A percentile compares a stretch with the other conserved stretches of the same genome.
Conservation (phyloP, 2,888 invertebrate genomes). For the Himalopsyche japonica region DNA sequence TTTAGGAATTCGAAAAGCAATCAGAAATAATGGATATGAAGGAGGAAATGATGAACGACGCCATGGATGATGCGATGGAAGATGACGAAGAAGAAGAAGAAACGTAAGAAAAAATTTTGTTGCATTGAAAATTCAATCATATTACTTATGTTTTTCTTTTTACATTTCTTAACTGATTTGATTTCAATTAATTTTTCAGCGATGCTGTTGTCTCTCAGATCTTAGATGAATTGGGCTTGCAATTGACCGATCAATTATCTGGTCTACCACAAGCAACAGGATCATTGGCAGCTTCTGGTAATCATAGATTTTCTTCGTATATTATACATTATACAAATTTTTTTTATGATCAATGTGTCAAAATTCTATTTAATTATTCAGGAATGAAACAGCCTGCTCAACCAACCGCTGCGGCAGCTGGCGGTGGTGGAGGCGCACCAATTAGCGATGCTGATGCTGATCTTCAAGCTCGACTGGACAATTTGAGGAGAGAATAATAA, state of each 20-base stretch:
- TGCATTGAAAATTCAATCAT: too few species aligned
- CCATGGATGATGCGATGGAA: slow-evolving; percentile 99
- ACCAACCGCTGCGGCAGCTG: slow-evolving; percentile 54
- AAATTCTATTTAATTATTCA: background rate
- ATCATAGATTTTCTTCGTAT: background rate
- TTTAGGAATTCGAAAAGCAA: slow-evolving; percentile 98
- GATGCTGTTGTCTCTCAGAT: slow-evolving; percentile 96
- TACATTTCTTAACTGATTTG: background rate
- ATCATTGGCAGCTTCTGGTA: slow-evolving; percentile 59
- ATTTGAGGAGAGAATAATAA: slow-evolving; percentile 80
- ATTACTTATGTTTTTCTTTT: too few species aligned
- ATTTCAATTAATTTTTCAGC: slow-evolving; percentile 54
- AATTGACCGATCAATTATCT: slow-evolving; percentile 89
- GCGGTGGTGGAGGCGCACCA: slow-evolving; percentile 55
- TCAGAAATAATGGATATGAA: slow-evolving; percentile 99
- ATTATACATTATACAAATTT: background rate
- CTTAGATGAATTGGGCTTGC: slow-evolving; percentile 94
- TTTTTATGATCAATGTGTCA: background rate
- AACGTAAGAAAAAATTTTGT: slow-evolving; percentile 63
- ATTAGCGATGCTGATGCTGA: slow-evolving; percentile 93
- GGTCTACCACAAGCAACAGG: slow-evolving; percentile 76
- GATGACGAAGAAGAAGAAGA: slow-evolving; percentile 98
- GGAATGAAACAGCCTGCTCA: slow-evolving; percentile 67
- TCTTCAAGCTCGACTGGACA: slow-evolving; percentile 94
- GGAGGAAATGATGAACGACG: slow-evolving; percentile 99